Conservation (phyloP, 2,797 vertebrate genomes). For the Anguilla marmorata region DNA sequence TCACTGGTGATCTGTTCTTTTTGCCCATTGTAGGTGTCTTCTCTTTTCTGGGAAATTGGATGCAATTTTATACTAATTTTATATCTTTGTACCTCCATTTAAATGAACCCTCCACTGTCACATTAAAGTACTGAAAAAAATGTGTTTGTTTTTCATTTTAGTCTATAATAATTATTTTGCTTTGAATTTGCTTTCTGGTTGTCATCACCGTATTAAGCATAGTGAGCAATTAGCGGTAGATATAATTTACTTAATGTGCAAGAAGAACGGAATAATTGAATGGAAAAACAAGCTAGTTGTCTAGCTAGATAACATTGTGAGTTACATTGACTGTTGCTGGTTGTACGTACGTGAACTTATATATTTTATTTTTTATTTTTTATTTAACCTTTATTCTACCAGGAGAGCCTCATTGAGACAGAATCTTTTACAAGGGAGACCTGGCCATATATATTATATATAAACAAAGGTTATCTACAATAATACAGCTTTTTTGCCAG, state of each 20-base stretch:
- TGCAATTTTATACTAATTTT: background rate
- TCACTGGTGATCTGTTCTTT: background rate
- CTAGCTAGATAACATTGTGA: background rate
- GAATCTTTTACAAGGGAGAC: no score
- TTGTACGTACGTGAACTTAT: background rate
- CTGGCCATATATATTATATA: no score
- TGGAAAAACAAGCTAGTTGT: background rate
- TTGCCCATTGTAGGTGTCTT: background rate
- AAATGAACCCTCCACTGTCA: slow-evolving; percentile 15
- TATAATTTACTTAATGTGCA: slow-evolving; percentile 24
- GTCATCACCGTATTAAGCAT: background rate
- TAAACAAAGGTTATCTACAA: background rate
- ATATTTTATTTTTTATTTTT: no score
- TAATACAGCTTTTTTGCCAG: background rate
- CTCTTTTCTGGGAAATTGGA: slow-evolving; percentile 13
- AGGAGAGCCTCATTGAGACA: no score
- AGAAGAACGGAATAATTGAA: background rate
- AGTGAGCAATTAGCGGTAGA: slow-evolving; percentile 17
- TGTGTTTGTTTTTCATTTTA: slow-evolving; percentile 37
- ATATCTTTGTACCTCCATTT: slow-evolving; percentile 18
- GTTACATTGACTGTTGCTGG: background rate
- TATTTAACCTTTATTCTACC: no score
- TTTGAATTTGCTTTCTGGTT: background rate
- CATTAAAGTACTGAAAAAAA: slow-evolving; percentile 36
- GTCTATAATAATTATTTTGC: background rate